These are phyloP conservation scores for Aphrophora alni DNA, from an alignment of 2,888 invertebrate species.

Conservation along the genomic window DNA sequence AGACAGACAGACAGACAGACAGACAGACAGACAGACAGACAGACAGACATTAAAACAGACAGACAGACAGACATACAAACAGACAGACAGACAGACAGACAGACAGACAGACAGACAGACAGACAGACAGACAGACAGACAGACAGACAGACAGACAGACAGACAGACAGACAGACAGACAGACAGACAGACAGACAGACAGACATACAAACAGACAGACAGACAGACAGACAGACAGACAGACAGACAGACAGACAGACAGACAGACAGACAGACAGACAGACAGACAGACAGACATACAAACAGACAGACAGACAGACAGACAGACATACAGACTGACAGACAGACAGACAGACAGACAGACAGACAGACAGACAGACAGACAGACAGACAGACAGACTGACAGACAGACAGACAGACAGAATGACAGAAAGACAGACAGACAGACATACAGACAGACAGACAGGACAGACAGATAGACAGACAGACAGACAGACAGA, in stretches of 20 bases:
- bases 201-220: no score
- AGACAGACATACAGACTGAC: no score
- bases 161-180: constrained; percentile 27
- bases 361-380: constrained; percentile 39
- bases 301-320: constrained; percentile 38
- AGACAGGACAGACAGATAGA: no score
- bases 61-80: no score
- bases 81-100: not conserved
- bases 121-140: constrained; percentile 33
- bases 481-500: constrained; percentile 28
- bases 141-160: no score
- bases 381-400: constrained; percentile 12
- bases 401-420: constrained; percentile 10
- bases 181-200: constrained; percentile 35
- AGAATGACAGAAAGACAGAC: no score
- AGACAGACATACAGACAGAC: no score
- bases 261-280: constrained; percentile 35
- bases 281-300: no score
- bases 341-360: constrained; percentile 40
- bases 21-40: constrained; percentile 2
- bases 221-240: constrained; percentile 38
- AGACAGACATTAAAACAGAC: no score
- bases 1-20: not conserved
- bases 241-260: constrained; percentile 35
- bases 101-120: not conserved